phyloP scores from a whole-genome alignment of 2,797 vertebrate genomes.

The Onychomys torridus region DNA sequence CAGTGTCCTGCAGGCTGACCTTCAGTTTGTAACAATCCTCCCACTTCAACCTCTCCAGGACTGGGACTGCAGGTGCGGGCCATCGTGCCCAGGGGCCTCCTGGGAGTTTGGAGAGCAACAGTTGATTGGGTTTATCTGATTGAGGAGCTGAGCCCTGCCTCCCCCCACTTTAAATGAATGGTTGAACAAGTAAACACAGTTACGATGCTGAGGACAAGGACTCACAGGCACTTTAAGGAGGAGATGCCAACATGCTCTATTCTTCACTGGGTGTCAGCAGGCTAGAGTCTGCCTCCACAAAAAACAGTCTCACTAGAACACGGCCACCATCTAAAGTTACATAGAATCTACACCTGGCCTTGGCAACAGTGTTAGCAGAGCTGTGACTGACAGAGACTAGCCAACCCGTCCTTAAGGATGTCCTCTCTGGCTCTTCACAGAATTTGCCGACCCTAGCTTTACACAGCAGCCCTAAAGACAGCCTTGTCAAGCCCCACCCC shows the following conservation, averaged over 20 bases:
- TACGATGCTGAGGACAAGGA: not conserved
- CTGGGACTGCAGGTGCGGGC: not conserved
- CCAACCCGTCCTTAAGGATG: not conserved
- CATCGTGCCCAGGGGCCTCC: not conserved
- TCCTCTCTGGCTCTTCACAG: not conserved
- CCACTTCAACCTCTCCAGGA: too few relatives aligned
- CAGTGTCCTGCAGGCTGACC: not conserved
- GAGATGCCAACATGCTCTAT: not conserved
- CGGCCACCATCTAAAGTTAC: not conserved
- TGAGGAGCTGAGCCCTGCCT: not conserved
- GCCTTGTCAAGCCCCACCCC: not conserved
- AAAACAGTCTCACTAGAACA: not conserved
- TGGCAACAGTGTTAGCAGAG: not conserved
- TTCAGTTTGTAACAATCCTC: not conserved
- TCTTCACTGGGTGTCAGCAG: not conserved
- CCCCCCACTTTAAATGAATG: not conserved
- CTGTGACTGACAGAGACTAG: not conserved
- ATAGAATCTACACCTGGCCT: not conserved
- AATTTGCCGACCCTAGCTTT: not conserved
- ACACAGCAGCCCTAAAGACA: not conserved
- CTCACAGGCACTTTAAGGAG: not conserved
- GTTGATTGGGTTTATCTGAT: not conserved
- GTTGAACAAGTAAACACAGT: not conserved
- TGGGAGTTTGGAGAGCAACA: not conserved
- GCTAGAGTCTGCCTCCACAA: not conserved